phyloP scores from a whole-genome alignment of 2,797 vertebrate genomes.

The Brachyrhaphis roseni region DNA sequence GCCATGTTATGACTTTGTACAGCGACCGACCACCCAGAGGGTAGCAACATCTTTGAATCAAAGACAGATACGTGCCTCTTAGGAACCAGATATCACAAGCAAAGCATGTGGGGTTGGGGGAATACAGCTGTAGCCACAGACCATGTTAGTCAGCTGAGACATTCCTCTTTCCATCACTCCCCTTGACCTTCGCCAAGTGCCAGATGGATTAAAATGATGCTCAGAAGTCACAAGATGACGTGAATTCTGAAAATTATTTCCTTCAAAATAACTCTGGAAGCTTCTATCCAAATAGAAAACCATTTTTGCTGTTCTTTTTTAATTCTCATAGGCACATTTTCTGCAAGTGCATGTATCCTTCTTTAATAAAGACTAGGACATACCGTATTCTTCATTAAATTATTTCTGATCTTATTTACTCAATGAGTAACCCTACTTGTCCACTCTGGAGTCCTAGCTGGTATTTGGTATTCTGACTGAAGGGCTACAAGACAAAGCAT shows the following conservation, averaged over 20 bases:
- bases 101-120: conserved; percentile 65
- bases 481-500: too few relatives aligned
- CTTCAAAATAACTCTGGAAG: conserved; percentile 12
- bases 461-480: too few relatives aligned
- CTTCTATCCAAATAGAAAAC: conserved; percentile 13
- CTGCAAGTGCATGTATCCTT: too few relatives aligned
- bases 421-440: too few relatives aligned
- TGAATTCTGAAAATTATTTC: conserved; percentile 22
- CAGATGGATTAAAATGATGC: conserved; percentile 41
- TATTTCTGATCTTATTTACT: too few relatives aligned
- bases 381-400: too few relatives aligned
- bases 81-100: conserved; percentile 67
- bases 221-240: conserved; percentile 37
- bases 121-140: conserved; percentile 56
- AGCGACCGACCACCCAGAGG: conserved; percentile 67
- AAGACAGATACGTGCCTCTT: conserved; percentile 65
- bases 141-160: conserved; percentile 57
- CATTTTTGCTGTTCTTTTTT: neutral
- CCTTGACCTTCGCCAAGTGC: conserved; percentile 39
- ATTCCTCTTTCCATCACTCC: conserved; percentile 9
- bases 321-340: neutral
- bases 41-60: conserved; percentile 66
- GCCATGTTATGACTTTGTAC: conserved; percentile 73
- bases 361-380: too few relatives aligned
- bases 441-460: too few relatives aligned